Conservation (phyloP, 2,888 invertebrate genomes). For the Crocallis elinguaria region DNA sequence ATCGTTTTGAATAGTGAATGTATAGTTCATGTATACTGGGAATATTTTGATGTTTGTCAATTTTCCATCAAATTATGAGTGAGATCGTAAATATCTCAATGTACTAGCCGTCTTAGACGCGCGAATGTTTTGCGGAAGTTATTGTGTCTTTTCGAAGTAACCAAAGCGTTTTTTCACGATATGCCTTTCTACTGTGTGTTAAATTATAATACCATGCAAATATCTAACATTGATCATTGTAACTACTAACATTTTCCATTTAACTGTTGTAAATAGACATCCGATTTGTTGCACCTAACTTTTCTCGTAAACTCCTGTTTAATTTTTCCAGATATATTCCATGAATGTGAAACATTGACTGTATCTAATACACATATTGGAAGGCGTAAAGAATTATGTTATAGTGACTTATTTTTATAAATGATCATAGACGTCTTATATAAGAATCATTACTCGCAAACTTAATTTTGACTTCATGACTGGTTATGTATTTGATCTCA, state of each 20-base stretch:
- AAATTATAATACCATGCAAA: conserved; percentile 21
- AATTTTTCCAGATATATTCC: conserved; percentile 18
- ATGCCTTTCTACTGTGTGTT: conserved; percentile 28
- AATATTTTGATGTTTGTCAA: conserved; percentile 52
- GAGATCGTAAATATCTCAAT: conserved; percentile 46
- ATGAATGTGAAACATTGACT: conserved; percentile 30
- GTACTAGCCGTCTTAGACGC: conserved; percentile 38
- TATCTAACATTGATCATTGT: conserved; percentile 12
- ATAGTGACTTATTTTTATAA: conserved; percentile 48
- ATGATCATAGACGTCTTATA: conserved; percentile 50
- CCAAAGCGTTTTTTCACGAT: conserved; percentile 52
- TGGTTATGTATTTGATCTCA: conserved; percentile 78
- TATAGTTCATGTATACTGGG: conserved; percentile 41
- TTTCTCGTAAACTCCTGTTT: conserved; percentile 1
- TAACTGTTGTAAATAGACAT: conserved; percentile 33
- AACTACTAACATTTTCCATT: conserved; percentile 17
- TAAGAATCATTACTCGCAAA: conserved; percentile 57
- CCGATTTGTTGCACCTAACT: conserved; percentile 18
- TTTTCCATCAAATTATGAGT: conserved; percentile 49
- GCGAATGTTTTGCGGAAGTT: conserved; percentile 41
- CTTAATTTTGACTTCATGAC: conserved; percentile 59
- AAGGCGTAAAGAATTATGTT: conserved; percentile 16
- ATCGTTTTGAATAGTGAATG: conserved; percentile 44
- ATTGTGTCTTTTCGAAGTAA: conserved; percentile 42
- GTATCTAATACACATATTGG: conserved; percentile 36